Evolutionary conservation across 2,113 vertebrate species (phyloP).

Genomic region (Spermophilus dauricus): DNA sequence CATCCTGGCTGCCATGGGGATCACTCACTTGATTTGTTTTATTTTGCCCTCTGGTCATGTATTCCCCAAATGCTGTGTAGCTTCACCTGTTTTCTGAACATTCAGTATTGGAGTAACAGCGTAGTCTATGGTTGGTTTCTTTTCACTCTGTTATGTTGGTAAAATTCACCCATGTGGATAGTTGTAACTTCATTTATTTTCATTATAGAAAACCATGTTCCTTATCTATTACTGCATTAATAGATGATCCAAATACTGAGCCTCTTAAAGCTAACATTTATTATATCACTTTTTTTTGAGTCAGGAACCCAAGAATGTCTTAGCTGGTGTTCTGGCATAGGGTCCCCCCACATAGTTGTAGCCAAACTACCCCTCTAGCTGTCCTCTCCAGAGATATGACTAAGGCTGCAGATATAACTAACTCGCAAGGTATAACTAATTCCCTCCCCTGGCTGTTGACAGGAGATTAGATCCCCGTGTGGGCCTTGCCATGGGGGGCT

Average conservation of each 20-base stretch:
- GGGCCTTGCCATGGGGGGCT: not conserved
- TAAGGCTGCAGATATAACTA: not conserved
- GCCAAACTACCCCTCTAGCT: not conserved
- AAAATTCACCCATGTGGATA: not conserved
- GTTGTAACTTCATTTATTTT: not conserved
- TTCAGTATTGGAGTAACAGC: not conserved
- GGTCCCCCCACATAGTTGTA: not conserved
- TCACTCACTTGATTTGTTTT: not conserved
- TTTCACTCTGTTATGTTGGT: not conserved
- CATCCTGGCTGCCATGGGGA: not conserved
- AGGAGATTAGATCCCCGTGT: not conserved
- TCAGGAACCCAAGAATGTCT: not conserved
- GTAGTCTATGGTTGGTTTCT: not conserved
- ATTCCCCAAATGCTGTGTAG: not conserved
- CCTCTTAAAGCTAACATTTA: not conserved
- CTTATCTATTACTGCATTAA: not conserved
- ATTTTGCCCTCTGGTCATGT: not conserved
- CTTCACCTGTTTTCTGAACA: not conserved
- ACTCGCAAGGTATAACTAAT: not conserved
- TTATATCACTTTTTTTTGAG: not conserved
- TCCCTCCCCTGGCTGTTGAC: not conserved
- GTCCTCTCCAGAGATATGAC: not conserved
- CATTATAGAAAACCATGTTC: not conserved
- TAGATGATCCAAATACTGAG: not conserved
- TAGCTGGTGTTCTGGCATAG: not conserved